Base-by-base conservation (phyloP, 2,888 invertebrate genomes). In the Subacronicta megacephala region DNA sequence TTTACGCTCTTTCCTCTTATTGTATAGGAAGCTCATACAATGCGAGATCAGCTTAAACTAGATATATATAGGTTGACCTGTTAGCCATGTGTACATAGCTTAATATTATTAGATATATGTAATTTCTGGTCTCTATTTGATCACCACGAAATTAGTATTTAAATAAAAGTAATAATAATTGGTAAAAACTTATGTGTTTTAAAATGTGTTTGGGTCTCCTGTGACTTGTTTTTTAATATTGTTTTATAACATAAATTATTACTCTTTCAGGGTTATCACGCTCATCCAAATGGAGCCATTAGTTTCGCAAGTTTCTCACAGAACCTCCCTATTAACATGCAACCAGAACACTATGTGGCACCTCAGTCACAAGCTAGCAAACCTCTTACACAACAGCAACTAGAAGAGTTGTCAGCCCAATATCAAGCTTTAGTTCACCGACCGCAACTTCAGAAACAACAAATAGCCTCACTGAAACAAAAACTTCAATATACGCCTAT, bases 231-330 rank as follows among this genome's bases (percentile, higher is more conserved):
- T 10, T n/a, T n/a, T 29, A 0, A 29, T 29, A 29, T 3, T n/a
- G 3, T n/a, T n/a, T 29, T 31, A n/a, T n/a, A 31, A 5, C 12
- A 31, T 18, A 1, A 13, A 20, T 33, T 45, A 29, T 51, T 61
- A 57, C 12, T 60, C 15, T 87, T 87, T 26, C 85, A 92, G 92
- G 80, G 75, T 16, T 77, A 81, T 51, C 81, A 83, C 44, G 56
- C 66, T 7, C 87, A 87, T 55, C 77, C 80, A 6, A 87, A 78
- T 61, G 87, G 87, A 16, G 89, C 92, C 1, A 72, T 88, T 2
- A 93, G 91, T 75, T 93, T 87, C 68, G 84, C 91, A 1, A 90
- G 85, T 43, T 90, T 88, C 61, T 83, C 88, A 0, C 85, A 85
- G 47, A 83, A 83, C 33, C 79, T 85, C 16, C 80, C 82, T 3